These are phyloP conservation scores for Drosophila cognata DNA, from an alignment of 2,888 invertebrate species.

Conservation along the genomic window DNA sequence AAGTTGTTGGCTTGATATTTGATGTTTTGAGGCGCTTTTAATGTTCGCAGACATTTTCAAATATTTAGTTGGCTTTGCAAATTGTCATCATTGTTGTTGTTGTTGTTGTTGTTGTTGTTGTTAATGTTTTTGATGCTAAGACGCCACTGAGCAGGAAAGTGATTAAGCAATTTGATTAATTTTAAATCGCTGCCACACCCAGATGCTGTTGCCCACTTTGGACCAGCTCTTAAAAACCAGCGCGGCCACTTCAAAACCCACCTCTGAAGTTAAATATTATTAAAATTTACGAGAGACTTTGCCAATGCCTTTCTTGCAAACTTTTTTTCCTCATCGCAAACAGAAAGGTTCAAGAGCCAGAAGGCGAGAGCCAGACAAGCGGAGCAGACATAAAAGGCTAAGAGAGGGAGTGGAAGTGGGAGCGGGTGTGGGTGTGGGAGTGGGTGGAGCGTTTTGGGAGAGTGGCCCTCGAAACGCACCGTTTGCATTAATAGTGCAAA, in stretches of 20 bases:
- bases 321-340: constrained; percentile 29
- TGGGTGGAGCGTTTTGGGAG: constrained; percentile 6
- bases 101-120: constrained; percentile 17
- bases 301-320: constrained; percentile 58
- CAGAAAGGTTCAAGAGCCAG: neutral
- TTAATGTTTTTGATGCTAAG: constrained; percentile 2
- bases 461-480: constrained; percentile 66
- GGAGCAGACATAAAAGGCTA: neutral
- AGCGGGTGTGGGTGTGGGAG: neutral
- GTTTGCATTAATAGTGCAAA: constrained; percentile 71
- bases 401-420: neutral
- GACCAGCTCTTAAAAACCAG: constrained; percentile 20
- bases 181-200: constrained; percentile 31
- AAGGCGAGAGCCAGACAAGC: neutral
- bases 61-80: neutral
- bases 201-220: constrained; percentile 7
- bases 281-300: constrained; percentile 65
- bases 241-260: constrained; percentile 47
- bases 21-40: constrained; percentile 1
- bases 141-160: constrained; percentile 48
- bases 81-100: neutral
- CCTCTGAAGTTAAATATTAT: constrained; percentile 65
- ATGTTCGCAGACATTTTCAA: constrained; percentile 8
- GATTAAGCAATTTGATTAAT: constrained; percentile 74
- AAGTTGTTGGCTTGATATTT: neutral